Evolutionary conservation across 2,797 vertebrate genomes (phyloP).

Genomic region (Tympanoctomys barrerae): DNA sequence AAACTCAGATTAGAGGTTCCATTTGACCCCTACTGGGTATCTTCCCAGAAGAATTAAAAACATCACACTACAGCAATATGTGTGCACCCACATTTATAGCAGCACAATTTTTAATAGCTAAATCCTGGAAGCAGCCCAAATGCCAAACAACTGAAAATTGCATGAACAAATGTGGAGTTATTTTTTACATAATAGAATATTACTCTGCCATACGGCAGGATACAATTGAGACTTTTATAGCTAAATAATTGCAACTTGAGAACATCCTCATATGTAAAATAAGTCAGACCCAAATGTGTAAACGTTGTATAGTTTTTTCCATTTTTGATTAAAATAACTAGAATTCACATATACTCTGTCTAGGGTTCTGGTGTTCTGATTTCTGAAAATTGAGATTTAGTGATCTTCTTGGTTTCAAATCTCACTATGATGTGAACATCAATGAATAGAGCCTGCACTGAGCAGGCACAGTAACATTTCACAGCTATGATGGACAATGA

Average conservation of each 20-base stretch:
- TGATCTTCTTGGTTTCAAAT: conserved; percentile 32
- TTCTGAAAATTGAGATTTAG: conserved; percentile 9
- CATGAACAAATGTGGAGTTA: not conserved
- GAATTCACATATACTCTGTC: conserved; percentile 2
- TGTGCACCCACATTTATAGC: not conserved
- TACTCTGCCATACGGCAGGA: not conserved
- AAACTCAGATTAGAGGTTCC: not conserved
- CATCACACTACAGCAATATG: not conserved
- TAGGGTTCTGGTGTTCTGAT: conserved; percentile 30
- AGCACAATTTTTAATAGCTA: not conserved
- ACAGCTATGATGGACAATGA: not conserved
- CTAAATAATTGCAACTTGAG: not conserved
- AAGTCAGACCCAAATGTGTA: not conserved
- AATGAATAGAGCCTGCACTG: not conserved
- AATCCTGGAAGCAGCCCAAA: not conserved
- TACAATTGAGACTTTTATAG: not conserved
- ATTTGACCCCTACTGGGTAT: not conserved
- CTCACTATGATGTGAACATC: not conserved
- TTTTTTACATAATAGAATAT: not conserved
- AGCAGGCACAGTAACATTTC: not conserved
- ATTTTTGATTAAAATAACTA: not conserved
- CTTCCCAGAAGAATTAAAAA: not conserved
- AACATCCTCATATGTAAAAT: not conserved
- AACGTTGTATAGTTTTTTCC: not conserved
- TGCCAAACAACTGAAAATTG: not conserved